Percentiles rank a stretch among this genome's conserved stretches.
phyloP scores from a whole-genome alignment of 2,797 vertebrate species.

The Characodon lateralis region DNA sequence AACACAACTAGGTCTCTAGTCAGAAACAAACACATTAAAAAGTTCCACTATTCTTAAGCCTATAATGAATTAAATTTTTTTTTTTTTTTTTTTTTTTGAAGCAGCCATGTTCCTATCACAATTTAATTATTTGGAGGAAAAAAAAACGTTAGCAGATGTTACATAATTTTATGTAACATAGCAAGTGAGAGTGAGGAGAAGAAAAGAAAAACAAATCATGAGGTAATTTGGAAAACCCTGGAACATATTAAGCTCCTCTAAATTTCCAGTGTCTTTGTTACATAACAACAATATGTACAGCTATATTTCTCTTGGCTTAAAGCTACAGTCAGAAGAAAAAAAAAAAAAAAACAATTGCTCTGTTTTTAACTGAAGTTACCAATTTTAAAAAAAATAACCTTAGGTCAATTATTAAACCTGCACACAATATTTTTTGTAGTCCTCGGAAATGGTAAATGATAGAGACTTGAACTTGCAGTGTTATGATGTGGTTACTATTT shows the following conservation, averaged over 20 bases:
- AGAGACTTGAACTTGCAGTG: conserved; percentile 9
- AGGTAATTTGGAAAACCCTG: background rate
- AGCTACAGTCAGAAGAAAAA: background rate
- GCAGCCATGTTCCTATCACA: no score
- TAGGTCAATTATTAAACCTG: conserved; percentile 9
- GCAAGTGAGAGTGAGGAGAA: conserved; percentile 29
- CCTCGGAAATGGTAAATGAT: conserved; percentile 22
- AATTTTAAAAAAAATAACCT: background rate
- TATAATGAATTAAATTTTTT: no score
- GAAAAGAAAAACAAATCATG: background rate
- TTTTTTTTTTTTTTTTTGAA: no score
- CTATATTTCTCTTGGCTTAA: background rate
- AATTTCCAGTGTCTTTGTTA: background rate
- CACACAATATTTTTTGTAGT: conserved; percentile 11
- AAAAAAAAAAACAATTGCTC: background rate
- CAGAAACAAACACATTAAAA: no score
- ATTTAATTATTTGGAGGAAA: conserved; percentile 6
- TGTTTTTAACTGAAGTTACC: background rate
- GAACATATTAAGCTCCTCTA: conserved; percentile 13
- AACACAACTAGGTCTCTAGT: no score
- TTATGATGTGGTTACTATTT: conserved; percentile 30
- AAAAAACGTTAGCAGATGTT: conserved; percentile 43
- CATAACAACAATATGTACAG: background rate
- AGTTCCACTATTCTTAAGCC: no score
- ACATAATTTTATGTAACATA: conserved; percentile 39